phyloP scores from a whole-genome alignment of 1,140 invertebrate genomes.

The Copidosoma floridanum region DNA sequence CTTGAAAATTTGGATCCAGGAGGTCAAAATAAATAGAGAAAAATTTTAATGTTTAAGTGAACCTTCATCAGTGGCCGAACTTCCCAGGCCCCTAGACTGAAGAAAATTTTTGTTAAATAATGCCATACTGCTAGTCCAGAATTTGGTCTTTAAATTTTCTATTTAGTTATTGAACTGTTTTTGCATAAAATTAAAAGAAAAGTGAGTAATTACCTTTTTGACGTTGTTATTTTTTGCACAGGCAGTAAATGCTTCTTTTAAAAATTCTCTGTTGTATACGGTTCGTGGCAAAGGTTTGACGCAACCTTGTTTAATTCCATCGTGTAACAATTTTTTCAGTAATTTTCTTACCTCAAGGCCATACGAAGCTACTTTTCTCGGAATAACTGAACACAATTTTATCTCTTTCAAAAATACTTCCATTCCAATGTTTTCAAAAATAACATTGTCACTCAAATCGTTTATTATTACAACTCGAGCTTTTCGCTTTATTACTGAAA shows the following conservation, averaged over 20 bases:
- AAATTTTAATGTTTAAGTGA: no score
- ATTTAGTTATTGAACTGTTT: no score
- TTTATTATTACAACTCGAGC: slow-evolving; percentile 72
- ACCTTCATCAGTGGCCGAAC: no score
- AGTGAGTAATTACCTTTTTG: slow-evolving; percentile 32
- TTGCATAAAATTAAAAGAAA: no score
- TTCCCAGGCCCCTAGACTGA: no score
- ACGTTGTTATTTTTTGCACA: slow-evolving; percentile 21
- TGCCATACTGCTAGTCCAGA: no score
- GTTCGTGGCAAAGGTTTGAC: slow-evolving; percentile 64
- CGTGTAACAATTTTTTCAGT: slow-evolving; percentile 58
- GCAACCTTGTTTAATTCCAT: slow-evolving; percentile 67
- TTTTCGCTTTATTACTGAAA: slow-evolving; percentile 63
- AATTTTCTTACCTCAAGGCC: slow-evolving; percentile 44
- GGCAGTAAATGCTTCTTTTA: slow-evolving; percentile 64
- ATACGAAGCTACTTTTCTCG: slow-evolving; percentile 71
- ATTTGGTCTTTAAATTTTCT: no score
- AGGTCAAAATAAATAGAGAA: no score
- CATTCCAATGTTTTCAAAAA: slow-evolving; percentile 59
- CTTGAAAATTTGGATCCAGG: no score
- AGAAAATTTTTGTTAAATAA: no score
- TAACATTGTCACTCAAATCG: slow-evolving; percentile 63
- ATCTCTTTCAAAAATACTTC: slow-evolving; percentile 76
- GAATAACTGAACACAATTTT: slow-evolving; percentile 82
- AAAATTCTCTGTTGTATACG: slow-evolving; percentile 62